phyloP scores from a whole-genome alignment of 2,113 vertebrate genomes.

The Pelmatolapia mariae region DNA sequence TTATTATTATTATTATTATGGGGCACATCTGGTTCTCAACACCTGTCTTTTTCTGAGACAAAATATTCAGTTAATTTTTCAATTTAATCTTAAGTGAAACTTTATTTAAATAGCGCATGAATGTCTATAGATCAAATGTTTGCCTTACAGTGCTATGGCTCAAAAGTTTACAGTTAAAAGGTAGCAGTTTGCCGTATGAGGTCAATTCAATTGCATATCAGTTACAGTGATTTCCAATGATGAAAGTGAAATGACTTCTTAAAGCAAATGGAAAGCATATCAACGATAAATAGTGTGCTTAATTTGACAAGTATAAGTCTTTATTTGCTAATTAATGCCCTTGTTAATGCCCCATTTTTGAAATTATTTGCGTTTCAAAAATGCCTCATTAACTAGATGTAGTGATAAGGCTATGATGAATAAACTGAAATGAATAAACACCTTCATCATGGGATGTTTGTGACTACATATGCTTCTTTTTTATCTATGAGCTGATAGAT shows the following conservation, averaged over 20 bases:
- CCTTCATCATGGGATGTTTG: background rate
- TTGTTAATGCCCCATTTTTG: background rate
- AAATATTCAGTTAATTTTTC: background rate
- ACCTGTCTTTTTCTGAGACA: background rate
- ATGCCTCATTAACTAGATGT: background rate
- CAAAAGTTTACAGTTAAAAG: background rate
- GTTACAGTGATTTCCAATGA: background rate
- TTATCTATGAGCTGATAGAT: background rate
- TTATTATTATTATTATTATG: background rate
- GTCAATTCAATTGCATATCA: background rate
- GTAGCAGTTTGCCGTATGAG: background rate
- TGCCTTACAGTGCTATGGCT: background rate
- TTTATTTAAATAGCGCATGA: background rate
- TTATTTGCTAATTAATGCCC: background rate
- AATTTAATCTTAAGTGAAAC: background rate
- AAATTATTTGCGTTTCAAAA: background rate
- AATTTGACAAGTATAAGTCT: background rate
- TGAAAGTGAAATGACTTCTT: background rate
- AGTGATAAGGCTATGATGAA: background rate
- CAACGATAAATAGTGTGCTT: background rate
- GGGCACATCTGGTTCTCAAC: background rate
- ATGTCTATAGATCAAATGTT: background rate
- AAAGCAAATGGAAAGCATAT: background rate
- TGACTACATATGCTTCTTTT: background rate
- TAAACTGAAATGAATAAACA: background rate